These are phyloP conservation scores for Drosophila neoperkinsi DNA, from an alignment of 2,888 invertebrate species.

Conservation along the genomic window DNA sequence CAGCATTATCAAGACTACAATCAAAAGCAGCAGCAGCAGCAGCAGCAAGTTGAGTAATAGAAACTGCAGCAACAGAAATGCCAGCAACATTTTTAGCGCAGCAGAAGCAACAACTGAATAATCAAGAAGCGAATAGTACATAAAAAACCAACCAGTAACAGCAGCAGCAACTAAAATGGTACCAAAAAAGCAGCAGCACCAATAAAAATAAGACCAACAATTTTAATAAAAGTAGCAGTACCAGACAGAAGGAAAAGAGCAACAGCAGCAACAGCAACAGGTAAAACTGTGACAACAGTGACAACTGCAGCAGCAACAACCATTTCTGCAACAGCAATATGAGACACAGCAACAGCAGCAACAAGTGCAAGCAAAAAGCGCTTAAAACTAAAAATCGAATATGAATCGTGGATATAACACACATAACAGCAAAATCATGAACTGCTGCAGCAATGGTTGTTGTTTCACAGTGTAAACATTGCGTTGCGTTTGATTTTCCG, in stretches of 20 bases:
- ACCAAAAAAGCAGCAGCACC: neutral
- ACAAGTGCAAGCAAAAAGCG: neutral
- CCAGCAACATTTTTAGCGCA: neutral
- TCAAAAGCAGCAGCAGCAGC: neutral
- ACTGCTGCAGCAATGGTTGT: conserved; percentile 11
- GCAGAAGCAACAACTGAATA: neutral
- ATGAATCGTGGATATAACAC: neutral
- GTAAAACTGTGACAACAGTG: neutral
- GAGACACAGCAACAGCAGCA: neutral
- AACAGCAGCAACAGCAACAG: neutral
- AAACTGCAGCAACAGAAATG: neutral
- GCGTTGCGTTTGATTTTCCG: conserved; percentile 76
- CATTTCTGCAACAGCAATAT: neutral
- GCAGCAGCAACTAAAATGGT: neutral
- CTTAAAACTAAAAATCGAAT: neutral
- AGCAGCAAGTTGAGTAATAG: neutral
- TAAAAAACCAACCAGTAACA: neutral
- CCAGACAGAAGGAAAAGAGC: no score
- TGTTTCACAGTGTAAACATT: conserved; percentile 57
- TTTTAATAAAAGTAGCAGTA: neutral
- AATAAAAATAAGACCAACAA: neutral
- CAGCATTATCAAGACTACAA: neutral
- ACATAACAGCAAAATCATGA: neutral
- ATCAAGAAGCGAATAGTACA: neutral
- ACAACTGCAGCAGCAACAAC: neutral